These are phyloP conservation scores for Chrysaora quinquecirrha DNA, from an alignment of 30 jellyfish, hydroid and myxozoan genomes.

Conservation along the genomic window DNA sequence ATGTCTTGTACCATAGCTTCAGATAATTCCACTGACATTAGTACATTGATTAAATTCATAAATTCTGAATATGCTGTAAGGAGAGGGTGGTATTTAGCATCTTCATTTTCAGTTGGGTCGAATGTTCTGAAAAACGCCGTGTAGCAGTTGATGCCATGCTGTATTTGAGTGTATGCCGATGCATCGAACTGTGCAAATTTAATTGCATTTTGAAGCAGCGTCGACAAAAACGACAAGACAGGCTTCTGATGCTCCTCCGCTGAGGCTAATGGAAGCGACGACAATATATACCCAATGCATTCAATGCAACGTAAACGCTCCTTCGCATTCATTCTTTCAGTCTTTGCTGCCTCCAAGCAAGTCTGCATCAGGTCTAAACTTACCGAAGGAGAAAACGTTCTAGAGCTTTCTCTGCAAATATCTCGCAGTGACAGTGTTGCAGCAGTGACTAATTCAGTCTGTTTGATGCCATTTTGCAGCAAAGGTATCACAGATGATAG, in stretches of 20 bases:
- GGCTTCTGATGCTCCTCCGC: conserved; percentile 52
- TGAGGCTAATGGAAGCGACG: conserved; percentile 37
- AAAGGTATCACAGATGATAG: conserved; percentile 65
- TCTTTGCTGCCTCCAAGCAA: conserved; percentile 53
- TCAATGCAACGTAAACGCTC: conserved; percentile 72
- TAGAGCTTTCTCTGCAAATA: conserved; percentile 84
- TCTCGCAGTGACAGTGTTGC: conserved; percentile 80
- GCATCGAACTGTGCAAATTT: conserved; percentile 47
- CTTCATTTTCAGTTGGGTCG: conserved; percentile 57
- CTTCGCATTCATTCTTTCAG: conserved; percentile 14
- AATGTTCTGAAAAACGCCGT: conserved; percentile 75
- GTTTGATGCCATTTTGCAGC: conserved; percentile 64
- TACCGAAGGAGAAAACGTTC: conserved; percentile 34
- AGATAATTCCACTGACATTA: conserved; percentile 5
- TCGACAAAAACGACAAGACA: conserved; percentile 50
- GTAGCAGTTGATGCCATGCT: conserved; percentile 65
- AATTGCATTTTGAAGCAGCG: conserved; percentile 39
- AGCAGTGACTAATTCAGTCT: conserved; percentile 59
- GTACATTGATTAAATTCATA: conserved; percentile 10
- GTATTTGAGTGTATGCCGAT: conserved; percentile 44
- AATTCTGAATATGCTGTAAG: conserved; percentile 34
- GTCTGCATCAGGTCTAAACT: conserved; percentile 49
- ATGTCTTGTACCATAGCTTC: conserved; percentile 65
- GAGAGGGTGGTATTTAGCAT: conserved; percentile 60
- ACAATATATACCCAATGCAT: conserved; percentile 75